Evolutionary conservation across 2,888 invertebrate species (phyloP).

Genomic region (Conchocele bisecta): DNA sequence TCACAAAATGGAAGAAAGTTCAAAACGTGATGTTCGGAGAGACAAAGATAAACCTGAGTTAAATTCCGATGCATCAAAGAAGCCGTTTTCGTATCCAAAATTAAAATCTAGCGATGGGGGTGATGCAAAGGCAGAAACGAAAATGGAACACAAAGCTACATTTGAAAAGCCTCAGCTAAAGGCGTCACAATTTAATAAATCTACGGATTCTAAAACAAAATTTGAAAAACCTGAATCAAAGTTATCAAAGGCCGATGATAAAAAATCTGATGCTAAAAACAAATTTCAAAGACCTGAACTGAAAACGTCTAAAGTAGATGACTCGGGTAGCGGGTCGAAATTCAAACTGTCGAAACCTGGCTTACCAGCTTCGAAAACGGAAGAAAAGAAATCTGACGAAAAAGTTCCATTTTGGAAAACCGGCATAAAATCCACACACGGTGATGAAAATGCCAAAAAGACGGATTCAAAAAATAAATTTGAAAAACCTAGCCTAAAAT

Average conservation of each 20-base stretch:
- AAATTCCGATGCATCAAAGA: no score
- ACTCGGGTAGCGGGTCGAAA: conserved; percentile 2
- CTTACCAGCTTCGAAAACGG: conserved; percentile 20
- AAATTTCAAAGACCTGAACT: neutral
- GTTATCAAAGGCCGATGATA: conserved; percentile 25
- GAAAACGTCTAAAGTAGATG: conserved; percentile 9
- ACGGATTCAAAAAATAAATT: conserved; percentile 33
- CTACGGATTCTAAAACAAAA: neutral
- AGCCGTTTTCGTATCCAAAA: no score
- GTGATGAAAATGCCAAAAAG: conserved; percentile 20
- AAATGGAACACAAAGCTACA: no score
- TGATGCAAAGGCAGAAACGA: no score
- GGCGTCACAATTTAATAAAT: no score
- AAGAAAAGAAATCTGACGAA: conserved; percentile 27
- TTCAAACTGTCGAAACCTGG: conserved; percentile 17
- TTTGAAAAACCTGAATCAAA: conserved; percentile 17
- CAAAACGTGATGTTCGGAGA: no score
- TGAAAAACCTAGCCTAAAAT: conserved; percentile 11
- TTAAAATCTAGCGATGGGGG: no score
- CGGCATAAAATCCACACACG: conserved; percentile 18
- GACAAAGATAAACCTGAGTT: no score
- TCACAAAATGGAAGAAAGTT: no score
- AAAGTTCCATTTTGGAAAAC: conserved; percentile 27
- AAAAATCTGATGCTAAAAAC: conserved; percentile 1
- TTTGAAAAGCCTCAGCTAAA: no score